Conservation (phyloP, 2,888 invertebrate genomes). For the Tipula lateralis region DNA sequence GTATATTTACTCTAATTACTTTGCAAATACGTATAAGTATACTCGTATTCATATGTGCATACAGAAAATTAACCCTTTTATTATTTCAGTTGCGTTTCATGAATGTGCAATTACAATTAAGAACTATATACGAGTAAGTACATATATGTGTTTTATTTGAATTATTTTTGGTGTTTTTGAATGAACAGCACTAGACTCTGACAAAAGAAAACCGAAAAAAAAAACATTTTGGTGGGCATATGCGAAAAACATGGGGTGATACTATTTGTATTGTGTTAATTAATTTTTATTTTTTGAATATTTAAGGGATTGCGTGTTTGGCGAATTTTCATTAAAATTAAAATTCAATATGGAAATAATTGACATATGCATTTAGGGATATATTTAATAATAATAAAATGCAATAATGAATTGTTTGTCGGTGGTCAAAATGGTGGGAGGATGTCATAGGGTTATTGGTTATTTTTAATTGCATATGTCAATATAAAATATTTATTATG, state of each 20-base stretch:
- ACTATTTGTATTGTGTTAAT: conserved; percentile 11
- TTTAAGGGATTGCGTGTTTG: neutral
- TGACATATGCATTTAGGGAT: neutral
- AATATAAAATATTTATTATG: neutral
- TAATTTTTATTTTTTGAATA: neutral
- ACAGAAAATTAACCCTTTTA: conserved; percentile 2
- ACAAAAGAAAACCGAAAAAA: neutral
- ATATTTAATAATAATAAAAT: neutral
- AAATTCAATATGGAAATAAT: conserved; percentile 12
- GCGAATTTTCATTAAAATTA: neutral
- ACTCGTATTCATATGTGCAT: neutral
- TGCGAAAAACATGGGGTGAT: neutral
- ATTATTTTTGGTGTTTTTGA: neutral
- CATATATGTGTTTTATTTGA: neutral
- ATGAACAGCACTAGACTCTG: neutral
- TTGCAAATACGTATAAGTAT: neutral
- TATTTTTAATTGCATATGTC: neutral
- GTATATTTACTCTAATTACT: neutral
- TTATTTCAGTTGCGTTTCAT: neutral
- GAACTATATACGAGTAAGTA: neutral
- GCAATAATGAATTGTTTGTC: neutral
- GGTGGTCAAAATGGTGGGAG: neutral
- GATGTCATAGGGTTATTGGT: neutral
- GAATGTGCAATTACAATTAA: neutral
- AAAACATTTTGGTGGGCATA: neutral